Base-by-base conservation (phyloP, 2,113 vertebrate species). In the Nicator chloris region DNA sequence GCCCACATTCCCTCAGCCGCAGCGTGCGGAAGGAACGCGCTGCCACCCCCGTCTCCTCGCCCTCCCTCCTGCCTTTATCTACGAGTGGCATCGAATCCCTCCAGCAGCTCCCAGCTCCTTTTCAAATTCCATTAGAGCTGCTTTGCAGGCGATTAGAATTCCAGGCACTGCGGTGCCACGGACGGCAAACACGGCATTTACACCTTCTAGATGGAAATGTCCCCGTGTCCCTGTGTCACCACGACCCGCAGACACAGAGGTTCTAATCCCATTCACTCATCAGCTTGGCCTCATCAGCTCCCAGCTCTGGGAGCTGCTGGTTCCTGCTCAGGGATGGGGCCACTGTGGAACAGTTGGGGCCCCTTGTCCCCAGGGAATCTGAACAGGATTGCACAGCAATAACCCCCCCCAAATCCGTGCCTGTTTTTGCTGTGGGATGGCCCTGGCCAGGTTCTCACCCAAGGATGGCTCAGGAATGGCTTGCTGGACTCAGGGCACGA, bases 261-360 rank as follows among this genome's bases (percentile, higher is more conserved):
- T 28, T 51, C 78, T 77, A 33, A 66, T 84, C 60, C 28, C 60
- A 45, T 56, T 24, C 76, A 39, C 63, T 76, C 72, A 61, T 2
- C 28, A 45, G 22, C 45, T 50, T 1, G 57, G 73, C 42, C 0
- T 5, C 15, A 33, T 19, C 76, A 35, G 35, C 54, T 65, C 30
- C 15, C 61, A 23, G 72, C 64, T 47, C 49, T 22, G 82, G 54
- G 61, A 57, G 73, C 50, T 75, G 64, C 79, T 24, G 79, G 31
- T 11, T 61, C 80, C 51, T 17, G 4, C 14, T 10, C 0, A 5
- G 33, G 33, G 69, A 50, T 26, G 39, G 30, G 83, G 24, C 19
- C 1, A 0, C 1, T 12, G 31, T 26, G 59, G 60, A 18, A n/a
- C 0, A 4, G 4, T 35, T 1, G 0, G 23, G 39, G 33, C 10